Evolutionary conservation across 2,888 invertebrate species (phyloP).

Genomic region (Agonopterix heracliana): DNA sequence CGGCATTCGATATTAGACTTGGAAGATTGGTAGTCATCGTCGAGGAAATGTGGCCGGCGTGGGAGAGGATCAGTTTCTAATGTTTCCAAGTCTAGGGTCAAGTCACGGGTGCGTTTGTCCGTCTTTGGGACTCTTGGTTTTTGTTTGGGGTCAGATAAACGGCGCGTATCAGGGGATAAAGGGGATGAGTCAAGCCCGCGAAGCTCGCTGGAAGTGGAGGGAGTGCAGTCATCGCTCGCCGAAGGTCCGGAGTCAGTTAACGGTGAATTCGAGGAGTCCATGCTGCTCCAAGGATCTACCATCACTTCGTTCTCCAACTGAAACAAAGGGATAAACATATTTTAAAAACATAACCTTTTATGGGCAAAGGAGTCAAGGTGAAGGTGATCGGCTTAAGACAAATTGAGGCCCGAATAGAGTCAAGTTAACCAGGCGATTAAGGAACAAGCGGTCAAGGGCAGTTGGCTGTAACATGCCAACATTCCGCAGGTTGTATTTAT

Average conservation of each 20-base stretch:
- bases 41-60: constrained; percentile 76
- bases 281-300: constrained; percentile 75
- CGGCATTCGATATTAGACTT: constrained; percentile 69
- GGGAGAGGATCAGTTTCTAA: constrained; percentile 49
- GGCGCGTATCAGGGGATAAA: constrained; percentile 48
- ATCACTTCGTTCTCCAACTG: constrained; percentile 77
- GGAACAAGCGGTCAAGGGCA: constrained; percentile 44
- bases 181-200: constrained; percentile 45
- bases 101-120: constrained; percentile 62
- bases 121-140: constrained; percentile 31
- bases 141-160: constrained; percentile 52
- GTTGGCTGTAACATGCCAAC: constrained; percentile 14
- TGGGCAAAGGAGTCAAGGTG: constrained; percentile 39
- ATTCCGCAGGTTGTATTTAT: constrained; percentile 22
- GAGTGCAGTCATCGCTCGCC: constrained; percentile 70
- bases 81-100: constrained; percentile 54
- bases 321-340: constrained; percentile 38
- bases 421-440: constrained; percentile 25
- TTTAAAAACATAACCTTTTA: constrained; percentile 16
- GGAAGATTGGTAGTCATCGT: constrained; percentile 77
- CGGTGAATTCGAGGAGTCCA: constrained; percentile 73
- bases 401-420: constrained; percentile 38
- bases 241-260: constrained; percentile 71
- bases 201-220: constrained; percentile 63
- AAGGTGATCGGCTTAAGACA: constrained; percentile 41